Conservation (phyloP, 2,888 invertebrate species). For the Dynastes maya region DNA sequence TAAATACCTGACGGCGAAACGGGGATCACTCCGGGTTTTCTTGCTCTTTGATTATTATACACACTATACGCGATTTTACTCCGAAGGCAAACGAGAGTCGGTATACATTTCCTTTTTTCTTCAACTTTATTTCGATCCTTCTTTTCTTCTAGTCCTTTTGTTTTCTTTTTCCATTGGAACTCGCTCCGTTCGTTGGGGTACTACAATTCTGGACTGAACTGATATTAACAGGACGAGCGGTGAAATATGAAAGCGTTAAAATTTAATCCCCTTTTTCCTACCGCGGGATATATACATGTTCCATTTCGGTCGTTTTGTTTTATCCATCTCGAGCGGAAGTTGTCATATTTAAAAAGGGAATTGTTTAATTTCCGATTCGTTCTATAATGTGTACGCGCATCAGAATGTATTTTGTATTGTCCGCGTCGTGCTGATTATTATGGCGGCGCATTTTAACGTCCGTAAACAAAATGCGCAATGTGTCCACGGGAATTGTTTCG, state of each 20-base stretch:
- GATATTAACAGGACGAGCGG: conserved; percentile 29
- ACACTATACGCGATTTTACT: conserved; percentile 1
- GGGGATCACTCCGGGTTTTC: neutral
- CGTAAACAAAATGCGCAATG: no score
- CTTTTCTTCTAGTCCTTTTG: neutral
- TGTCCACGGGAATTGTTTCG: no score
- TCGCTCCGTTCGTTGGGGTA: neutral
- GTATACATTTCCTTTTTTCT: neutral
- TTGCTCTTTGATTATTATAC: conserved; percentile 14
- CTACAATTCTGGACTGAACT: conserved; percentile 7
- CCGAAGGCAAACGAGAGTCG: conserved; percentile 25
- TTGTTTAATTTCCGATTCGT: conserved; percentile 23
- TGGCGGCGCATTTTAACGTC: no score
- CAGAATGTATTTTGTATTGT: neutral
- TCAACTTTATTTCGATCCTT: neutral
- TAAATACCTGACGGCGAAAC: conserved; percentile 30
- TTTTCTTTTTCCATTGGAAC: neutral
- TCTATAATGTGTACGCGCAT: neutral
- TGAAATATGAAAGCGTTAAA: conserved; percentile 45
- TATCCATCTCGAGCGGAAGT: conserved; percentile 15
- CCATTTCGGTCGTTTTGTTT: conserved; percentile 18
- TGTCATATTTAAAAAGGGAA: conserved; percentile 32
- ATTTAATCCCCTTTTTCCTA: conserved; percentile 34
- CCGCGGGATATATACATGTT: neutral
- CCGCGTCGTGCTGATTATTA: neutral